Base-by-base conservation (phyloP, 2,888 invertebrate species). In the Alitta virens region DNA sequence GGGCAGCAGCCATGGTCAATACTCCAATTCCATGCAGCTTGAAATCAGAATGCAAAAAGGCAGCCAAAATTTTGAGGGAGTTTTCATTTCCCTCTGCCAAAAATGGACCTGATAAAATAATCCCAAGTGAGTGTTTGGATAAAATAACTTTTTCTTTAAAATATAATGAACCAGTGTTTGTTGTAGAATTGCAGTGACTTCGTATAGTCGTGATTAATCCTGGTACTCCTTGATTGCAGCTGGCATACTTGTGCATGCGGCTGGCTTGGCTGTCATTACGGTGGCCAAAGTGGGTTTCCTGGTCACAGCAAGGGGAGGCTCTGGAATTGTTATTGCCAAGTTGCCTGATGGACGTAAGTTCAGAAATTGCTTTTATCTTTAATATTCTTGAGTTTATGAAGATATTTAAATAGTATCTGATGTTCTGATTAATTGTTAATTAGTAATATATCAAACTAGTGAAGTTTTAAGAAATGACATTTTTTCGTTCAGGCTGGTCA, bases 311-410 rank as follows among this genome's bases (percentile, higher is more conserved):
- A 61, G 78, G 62, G 79, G 74, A 16, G 79, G 79, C 12, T 78
- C 78, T 70, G 78, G 78, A 1, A 76, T 79, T 58, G 77, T 79
- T 23, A 77, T 79, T 52, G 78, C 78, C 14, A 77, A 75, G 60
- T 57, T 74, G 1, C 55, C 62, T 1, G 72, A 72, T 70, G 75
- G 67, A 61, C 38, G 69, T 69, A 50, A 53, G 64, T 46, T 16
- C 33, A 12, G 12, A 33, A 12, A 33, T 33, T 7, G 21, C 46
- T 46, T 16, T 46, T 46, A n/a, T n/a, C 46, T 18, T n/a, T 46
- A 46, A 46, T 46, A 18, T 12, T 40, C 40, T 40, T 40, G 40
- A 40, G 16, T 40, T 40, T 40, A 16, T 12, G 16, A 40, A 40
- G 16, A 40, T 12, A 40, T 40, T 12, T 12, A 40, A 16, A 40